Evolutionary conservation across 2,888 invertebrate genomes (phyloP).

Genomic region (Thumatha senex): DNA sequence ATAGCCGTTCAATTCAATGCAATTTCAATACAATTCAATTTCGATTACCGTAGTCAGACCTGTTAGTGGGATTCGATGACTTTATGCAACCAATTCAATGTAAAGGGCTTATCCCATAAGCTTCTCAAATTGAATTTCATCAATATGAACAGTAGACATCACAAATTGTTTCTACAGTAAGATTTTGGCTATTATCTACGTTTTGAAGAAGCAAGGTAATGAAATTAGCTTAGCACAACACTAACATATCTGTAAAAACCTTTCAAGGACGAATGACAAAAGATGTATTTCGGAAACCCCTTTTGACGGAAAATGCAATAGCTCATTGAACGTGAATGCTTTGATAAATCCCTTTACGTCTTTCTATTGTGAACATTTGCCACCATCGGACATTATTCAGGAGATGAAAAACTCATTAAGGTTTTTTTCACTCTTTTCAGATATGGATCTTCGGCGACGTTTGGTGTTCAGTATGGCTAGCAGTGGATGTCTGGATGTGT

Average conservation of each 20-base stretch:
- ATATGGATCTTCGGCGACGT: constrained; percentile 98
- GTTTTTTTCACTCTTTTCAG: constrained; percentile 65
- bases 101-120: neutral
- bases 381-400: too few species aligned
- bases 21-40: too few species aligned
- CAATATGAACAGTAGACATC: neutral
- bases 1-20: too few species aligned
- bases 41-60: neutral
- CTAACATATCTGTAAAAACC: too few species aligned
- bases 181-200: neutral
- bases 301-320: too few species aligned
- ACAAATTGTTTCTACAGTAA: neutral
- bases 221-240: neutral
- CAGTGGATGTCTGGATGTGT: constrained; percentile 99
- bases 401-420: too few species aligned
- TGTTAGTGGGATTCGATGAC: neutral
- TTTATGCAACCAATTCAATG: neutral
- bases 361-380: too few species aligned
- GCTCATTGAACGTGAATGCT: too few species aligned
- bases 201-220: too few species aligned
- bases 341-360: too few species aligned
- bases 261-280: too few species aligned
- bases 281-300: too few species aligned
- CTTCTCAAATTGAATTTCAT: neutral
- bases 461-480: constrained; percentile 98